These are phyloP conservation scores for Isichthys henryi DNA, from an alignment of 2,113 vertebrate species.

Conservation along the genomic window DNA sequence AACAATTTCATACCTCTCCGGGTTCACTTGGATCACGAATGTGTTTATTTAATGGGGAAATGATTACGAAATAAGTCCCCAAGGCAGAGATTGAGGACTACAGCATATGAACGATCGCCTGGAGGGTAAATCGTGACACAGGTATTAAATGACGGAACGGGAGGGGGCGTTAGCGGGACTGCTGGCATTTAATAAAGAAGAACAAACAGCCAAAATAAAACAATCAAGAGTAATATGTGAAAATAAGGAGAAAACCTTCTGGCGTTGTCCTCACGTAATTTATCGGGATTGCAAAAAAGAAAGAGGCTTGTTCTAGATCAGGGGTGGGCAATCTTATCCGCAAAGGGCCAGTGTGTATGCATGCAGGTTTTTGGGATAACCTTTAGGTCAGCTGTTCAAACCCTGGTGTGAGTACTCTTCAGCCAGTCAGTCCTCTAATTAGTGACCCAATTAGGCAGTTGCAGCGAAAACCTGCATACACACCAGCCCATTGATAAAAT, in stretches of 20 bases:
- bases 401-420: no score
- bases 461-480: no score
- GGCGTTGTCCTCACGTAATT: background rate
- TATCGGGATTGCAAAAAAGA: background rate
- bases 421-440: no score
- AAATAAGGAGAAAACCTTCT: background rate
- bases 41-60: background rate
- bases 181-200: background rate
- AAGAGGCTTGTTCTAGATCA: background rate
- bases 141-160: background rate
- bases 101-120: background rate
- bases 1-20: background rate
- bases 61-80: background rate
- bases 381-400: no score
- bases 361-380: no score
- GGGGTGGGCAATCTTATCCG: no score
- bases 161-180: background rate
- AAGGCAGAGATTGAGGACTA: background rate
- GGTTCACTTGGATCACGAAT: background rate
- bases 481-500: no score
- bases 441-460: no score
- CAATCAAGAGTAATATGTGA: background rate
- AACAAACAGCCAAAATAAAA: background rate
- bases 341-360: no score
- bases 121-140: background rate